phyloP scores from a whole-genome alignment of 2,797 vertebrate species.

The Xiphorhynchus erythropygius region DNA sequence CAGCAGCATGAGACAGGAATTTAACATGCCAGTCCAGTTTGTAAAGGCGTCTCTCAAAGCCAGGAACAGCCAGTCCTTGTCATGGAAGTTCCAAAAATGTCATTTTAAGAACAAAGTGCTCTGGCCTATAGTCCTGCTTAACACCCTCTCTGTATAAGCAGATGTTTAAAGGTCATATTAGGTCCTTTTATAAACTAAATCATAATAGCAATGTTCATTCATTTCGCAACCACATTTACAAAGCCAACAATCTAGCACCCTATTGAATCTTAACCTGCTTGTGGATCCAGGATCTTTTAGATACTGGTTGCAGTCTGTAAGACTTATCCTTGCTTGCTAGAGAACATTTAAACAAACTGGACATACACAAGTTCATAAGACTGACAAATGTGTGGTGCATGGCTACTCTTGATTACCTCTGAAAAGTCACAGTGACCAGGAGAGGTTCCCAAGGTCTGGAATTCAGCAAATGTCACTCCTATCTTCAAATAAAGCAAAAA shows the following conservation, averaged over 20 bases:
- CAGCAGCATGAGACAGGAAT: background rate
- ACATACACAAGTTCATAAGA: background rate
- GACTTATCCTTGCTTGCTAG: background rate
- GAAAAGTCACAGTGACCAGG: background rate
- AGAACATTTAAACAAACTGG: background rate
- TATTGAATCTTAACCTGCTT: background rate
- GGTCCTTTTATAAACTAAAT: conserved; percentile 11
- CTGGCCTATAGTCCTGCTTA: conserved; percentile 30
- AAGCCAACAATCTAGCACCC: background rate
- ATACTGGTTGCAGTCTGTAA: background rate
- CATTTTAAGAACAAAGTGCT: conserved; percentile 34
- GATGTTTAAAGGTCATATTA: conserved; percentile 48
- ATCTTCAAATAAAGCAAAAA: background rate
- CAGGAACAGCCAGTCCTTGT: conserved; percentile 27
- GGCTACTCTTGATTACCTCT: background rate
- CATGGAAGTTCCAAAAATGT: conserved; percentile 15
- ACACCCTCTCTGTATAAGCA: conserved; percentile 33
- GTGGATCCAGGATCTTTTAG: background rate
- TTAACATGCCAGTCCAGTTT: background rate
- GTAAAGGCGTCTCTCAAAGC: background rate
- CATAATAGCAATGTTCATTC: background rate
- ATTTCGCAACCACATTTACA: background rate
- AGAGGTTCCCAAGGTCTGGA: background rate
- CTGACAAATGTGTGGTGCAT: rapidly evolving
- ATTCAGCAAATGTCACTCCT: background rate